Evolutionary conservation across 1,140 invertebrate species (phyloP).

Genomic region (Ooceraea biroi): DNA sequence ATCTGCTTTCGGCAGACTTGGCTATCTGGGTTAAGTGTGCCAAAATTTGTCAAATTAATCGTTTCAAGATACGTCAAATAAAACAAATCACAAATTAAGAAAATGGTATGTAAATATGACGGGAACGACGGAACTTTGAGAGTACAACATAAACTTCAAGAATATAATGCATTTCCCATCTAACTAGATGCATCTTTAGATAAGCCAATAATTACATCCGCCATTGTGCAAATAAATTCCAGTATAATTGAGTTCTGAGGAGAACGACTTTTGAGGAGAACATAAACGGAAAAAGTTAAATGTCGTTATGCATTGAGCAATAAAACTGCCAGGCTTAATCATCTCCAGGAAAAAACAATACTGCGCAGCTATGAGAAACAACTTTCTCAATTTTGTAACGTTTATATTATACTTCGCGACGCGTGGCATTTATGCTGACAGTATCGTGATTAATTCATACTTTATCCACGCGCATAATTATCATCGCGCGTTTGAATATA

Average conservation of each 20-base stretch:
- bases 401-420: conserved; percentile 29
- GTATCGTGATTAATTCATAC: conserved; percentile 44
- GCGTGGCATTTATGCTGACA: conserved; percentile 2
- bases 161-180: neutral
- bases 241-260: neutral
- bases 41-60: conserved; percentile 22
- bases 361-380: neutral
- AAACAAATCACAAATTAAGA: neutral
- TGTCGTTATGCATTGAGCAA: neutral
- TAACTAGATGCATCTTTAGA: neutral
- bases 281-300: neutral
- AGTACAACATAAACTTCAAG: neutral
- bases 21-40: too few relatives aligned
- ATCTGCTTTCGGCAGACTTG: too few relatives aligned
- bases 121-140: too few relatives aligned
- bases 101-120: too few relatives aligned
- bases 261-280: neutral
- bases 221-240: neutral
- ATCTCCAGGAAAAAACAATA: neutral
- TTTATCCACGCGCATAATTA: conserved; percentile 1
- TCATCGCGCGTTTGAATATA: conserved; percentile 44
- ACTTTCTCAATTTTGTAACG: neutral
- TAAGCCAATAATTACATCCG: neutral
- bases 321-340: neutral
- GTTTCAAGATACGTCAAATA: neutral